Evolutionary conservation across 2,113 vertebrate species (phyloP).

Genomic region (Oryzias curvinotus): DNA sequence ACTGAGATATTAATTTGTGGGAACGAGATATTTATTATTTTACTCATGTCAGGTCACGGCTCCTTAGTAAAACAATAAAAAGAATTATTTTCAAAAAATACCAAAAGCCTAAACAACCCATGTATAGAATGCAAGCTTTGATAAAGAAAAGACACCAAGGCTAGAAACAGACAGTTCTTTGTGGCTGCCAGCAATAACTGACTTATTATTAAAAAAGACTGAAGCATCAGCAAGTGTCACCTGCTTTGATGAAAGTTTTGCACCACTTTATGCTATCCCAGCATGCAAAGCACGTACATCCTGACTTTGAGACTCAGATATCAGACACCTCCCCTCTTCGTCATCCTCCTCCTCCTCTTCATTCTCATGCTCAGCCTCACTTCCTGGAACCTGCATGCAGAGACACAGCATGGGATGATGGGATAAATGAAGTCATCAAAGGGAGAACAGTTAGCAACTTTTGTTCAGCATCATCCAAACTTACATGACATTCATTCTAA

Average conservation of each 20-base stretch:
- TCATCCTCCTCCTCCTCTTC: constrained; percentile 77
- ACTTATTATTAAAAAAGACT: constrained; percentile 30
- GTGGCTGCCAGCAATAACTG: constrained; percentile 14
- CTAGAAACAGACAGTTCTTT: constrained; percentile 4
- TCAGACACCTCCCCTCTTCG: constrained; percentile 83
- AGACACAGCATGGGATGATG: constrained; percentile 68
- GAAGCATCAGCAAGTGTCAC: constrained; percentile 39
- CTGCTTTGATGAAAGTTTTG: constrained; percentile 51
- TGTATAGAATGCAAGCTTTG: constrained; percentile 5
- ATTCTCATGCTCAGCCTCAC: constrained; percentile 86
- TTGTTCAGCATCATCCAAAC: constrained; percentile 23
- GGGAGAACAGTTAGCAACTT: constrained; percentile 49
- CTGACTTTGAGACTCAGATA: constrained; percentile 80
- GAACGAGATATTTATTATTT: too few species aligned
- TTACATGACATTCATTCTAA: background rate
- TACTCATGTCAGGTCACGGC: too few species aligned
- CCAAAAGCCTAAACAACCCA: constrained; percentile 26
- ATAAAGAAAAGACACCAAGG: constrained; percentile 7
- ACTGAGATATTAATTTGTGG: too few species aligned
- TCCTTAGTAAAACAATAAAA: too few species aligned
- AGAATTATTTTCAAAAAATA: too few species aligned
- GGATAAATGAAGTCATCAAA: constrained; percentile 48
- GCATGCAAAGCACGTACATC: constrained; percentile 82
- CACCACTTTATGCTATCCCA: constrained; percentile 44
- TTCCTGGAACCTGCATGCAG: constrained; percentile 82